phyloP scores from a whole-genome alignment of 2,113 vertebrate genomes.

The Plecotus auritus region DNA sequence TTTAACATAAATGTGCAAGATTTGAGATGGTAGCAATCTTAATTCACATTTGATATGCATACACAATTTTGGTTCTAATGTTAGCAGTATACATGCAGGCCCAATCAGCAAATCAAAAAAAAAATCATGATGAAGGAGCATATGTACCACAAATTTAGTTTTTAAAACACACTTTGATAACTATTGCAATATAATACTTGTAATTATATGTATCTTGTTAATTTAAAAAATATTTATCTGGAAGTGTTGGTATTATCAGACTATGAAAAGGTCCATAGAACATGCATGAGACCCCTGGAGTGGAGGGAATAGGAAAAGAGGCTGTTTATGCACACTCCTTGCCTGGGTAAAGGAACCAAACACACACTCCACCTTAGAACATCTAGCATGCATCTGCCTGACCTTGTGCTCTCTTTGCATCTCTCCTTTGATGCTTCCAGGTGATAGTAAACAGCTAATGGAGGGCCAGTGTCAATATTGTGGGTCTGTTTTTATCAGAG shows the following conservation, averaged over 20 bases:
- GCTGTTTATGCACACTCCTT: accelerated
- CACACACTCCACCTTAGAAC: too few species aligned
- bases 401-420: neutral
- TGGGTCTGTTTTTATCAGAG: neutral
- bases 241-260: neutral
- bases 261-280: neutral
- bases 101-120: neutral
- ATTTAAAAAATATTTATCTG: constrained; percentile 2
- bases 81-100: neutral
- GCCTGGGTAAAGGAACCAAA: neutral
- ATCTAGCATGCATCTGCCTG: neutral
- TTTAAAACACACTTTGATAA: neutral
- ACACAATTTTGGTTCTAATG: neutral
- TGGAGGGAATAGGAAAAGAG: neutral
- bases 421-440: neutral
- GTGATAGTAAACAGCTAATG: neutral
- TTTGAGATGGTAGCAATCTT: neutral
- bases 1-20: neutral
- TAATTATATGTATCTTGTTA: neutral
- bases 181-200: neutral
- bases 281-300: neutral
- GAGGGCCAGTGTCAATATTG: neutral
- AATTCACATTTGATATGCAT: neutral
- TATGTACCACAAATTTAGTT: neutral
- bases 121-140: neutral